Evolutionary conservation across 2,888 invertebrate genomes (phyloP), one percentile per base, ranked within the genome.

Genomic region (Melipona beecheii): DNA sequence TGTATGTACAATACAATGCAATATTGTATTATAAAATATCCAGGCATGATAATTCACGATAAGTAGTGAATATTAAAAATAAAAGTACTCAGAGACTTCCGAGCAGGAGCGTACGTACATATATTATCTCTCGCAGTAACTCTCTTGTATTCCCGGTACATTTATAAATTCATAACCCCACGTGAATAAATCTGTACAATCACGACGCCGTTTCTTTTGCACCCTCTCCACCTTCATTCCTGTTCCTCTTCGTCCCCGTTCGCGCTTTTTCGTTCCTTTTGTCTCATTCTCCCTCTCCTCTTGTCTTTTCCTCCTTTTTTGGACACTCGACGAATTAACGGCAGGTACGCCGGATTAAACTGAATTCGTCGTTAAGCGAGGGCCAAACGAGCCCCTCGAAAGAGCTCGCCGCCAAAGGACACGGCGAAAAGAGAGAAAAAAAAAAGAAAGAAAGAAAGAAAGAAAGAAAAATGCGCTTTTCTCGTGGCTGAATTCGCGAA

Each of bases 241-340:
- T 36, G 24, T 31, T 19, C 27, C 31, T 75, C 36, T 62, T 52
- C 11, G 52, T 3, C 27, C n/a, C 31, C 27, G 43, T 43, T 43
- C 43, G 43, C 43, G 43, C 43, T 43, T 9, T 43, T 2, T 43
- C 43, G 43, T 43, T 43, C 11, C 43, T 43, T 43, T 43, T 43
- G 43, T 43, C 11, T 43, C 9, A 11, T 9, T 43, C 43, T 43
- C 9, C 2, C 43, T 36, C 9, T 36, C 9, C 21, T 27, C 36
- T 24, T 5, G n/a, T 27, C 19, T 21, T 31, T 64, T 74, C 19
- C 19, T 3, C 4, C 15, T 17, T 50, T 65, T 68, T 62, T 17
- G 58, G 27, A 74, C 70, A 65, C 69, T 82, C 21, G 9, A 64
- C 81, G 74, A 74, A 71, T 78, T 71, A 82, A 82, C 81, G 81